phyloP scores from a whole-genome alignment of 2,888 invertebrate genomes.

The Punctoribates punctum region DNA sequence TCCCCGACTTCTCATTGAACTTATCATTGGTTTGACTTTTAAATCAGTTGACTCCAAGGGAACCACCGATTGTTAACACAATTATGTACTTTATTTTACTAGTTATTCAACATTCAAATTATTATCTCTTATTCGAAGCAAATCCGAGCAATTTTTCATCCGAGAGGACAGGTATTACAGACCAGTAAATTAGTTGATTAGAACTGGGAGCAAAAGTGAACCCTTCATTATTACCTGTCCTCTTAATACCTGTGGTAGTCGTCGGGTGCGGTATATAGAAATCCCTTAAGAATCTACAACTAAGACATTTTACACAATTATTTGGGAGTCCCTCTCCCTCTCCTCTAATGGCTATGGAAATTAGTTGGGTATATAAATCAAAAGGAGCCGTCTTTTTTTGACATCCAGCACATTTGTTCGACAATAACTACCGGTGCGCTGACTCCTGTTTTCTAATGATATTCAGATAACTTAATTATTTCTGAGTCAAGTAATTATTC shows the following conservation, averaged over 20 bases:
- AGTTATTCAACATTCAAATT: no score
- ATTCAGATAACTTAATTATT: slow-evolving; percentile 14
- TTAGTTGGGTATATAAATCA: background rate
- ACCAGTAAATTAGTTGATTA: no score
- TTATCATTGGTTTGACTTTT: background rate
- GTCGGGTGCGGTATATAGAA: background rate
- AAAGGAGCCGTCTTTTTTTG: background rate
- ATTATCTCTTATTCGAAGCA: no score
- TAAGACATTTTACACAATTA: background rate
- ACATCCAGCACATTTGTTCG: no score
- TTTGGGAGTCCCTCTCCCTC: background rate
- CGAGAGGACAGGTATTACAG: no score
- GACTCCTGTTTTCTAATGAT: background rate
- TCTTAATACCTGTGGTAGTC: background rate
- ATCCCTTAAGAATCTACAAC: background rate
- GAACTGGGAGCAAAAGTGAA: no score
- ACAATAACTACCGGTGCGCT: background rate
- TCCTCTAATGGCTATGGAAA: background rate
- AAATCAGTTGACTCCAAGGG: background rate
- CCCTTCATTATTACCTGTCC: no score
- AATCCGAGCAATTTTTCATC: no score
- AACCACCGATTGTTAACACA: background rate
- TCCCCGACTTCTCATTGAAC: background rate
- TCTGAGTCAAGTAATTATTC: background rate
- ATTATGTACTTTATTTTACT: no score